Evolutionary conservation across 2,797 vertebrate genomes (phyloP).

Genomic region (Diplodus puntazzo): DNA sequence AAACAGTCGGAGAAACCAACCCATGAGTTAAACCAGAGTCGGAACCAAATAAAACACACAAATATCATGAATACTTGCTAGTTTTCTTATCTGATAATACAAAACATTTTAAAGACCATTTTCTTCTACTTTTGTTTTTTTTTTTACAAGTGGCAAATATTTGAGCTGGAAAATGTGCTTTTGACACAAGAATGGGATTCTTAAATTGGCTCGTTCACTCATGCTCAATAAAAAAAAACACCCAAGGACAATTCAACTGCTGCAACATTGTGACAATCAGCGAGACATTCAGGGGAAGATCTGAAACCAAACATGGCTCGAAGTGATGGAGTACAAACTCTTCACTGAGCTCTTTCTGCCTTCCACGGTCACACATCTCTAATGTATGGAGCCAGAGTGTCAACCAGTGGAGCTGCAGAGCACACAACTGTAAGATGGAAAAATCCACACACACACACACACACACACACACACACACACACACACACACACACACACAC

Average conservation of each 20-base stretch:
- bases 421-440: background rate
- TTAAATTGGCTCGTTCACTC: constrained; percentile 18
- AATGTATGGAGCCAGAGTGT: background rate
- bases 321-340: background rate
- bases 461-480: too few relatives aligned
- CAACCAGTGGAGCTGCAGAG: background rate
- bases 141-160: background rate
- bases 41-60: background rate
- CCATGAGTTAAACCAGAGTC: constrained; percentile 8
- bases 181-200: background rate
- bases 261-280: background rate
- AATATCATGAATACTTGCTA: background rate
- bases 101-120: background rate
- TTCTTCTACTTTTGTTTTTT: background rate
- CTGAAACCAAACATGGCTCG: background rate
- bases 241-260: background rate
- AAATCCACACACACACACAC: background rate
- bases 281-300: constrained; percentile 1
- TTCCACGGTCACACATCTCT: too few relatives aligned
- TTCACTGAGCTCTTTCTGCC: background rate
- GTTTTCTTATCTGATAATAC: background rate
- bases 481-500: too few relatives aligned
- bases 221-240: constrained; percentile 1
- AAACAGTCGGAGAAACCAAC: constrained; percentile 1
- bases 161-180: background rate